These are phyloP conservation scores for Napeogenes sylphis DNA, from an alignment of 2,888 invertebrate species.

Conservation along the genomic window DNA sequence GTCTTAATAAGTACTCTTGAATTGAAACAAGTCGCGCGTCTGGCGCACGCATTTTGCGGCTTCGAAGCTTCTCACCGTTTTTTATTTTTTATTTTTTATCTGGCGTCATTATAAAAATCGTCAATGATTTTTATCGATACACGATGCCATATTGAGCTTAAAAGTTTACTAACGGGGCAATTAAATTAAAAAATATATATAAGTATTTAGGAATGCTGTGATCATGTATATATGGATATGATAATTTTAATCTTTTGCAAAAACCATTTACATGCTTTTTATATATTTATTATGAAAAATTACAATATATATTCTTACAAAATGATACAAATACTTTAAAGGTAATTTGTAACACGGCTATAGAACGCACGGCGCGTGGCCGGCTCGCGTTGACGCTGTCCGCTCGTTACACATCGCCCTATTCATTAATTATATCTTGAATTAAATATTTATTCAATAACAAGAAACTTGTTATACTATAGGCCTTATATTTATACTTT, in stretches of 20 bases:
- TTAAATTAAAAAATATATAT: no score
- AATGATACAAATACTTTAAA: neutral
- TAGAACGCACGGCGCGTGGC: slow-evolving; percentile 38
- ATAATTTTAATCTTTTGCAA: no score
- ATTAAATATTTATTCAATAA: neutral
- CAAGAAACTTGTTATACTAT: slow-evolving; percentile 4
- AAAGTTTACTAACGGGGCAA: slow-evolving; percentile 53
- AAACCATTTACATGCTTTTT: no score
- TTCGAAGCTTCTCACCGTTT: slow-evolving; percentile 58
- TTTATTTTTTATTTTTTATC: slow-evolving; percentile 62
- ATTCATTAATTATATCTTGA: slow-evolving; percentile 1
- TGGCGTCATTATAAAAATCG: slow-evolving; percentile 65
- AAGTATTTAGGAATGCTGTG: no score
- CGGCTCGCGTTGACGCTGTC: slow-evolving; percentile 42
- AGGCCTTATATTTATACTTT: no score
- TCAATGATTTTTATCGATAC: slow-evolving; percentile 71
- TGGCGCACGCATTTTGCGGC: slow-evolving; percentile 38
- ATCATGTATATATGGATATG: no score
- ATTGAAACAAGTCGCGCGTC: slow-evolving; percentile 65
- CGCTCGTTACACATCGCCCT: slow-evolving; percentile 24
- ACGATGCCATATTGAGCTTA: slow-evolving; percentile 65
- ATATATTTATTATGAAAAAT: no score
- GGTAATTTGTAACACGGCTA: slow-evolving; percentile 5
- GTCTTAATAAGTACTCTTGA: slow-evolving; percentile 73
- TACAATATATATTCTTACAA: no score